phyloP scores from a whole-genome alignment of 2,888 invertebrate genomes.

The Ellobium chinense region DNA sequence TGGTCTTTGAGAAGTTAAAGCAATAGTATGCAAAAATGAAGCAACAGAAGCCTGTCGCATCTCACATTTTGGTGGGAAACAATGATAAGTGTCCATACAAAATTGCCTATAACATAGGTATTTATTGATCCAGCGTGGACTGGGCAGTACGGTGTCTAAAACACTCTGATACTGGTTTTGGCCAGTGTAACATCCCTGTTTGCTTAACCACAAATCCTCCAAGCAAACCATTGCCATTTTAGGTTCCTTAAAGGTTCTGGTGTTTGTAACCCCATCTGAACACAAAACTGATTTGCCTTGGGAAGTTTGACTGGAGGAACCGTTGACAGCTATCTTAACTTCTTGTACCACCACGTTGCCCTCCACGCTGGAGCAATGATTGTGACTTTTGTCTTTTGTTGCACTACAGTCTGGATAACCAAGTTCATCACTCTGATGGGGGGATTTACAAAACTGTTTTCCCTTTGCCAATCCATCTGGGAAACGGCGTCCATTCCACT shows the following conservation, averaged over 20 bases:
- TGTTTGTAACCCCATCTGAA: neutral
- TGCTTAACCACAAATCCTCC: neutral
- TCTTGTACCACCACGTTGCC: constrained; percentile 9
- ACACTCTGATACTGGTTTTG: neutral
- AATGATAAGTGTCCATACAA: neutral
- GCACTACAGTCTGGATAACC: neutral
- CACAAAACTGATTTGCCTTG: neutral
- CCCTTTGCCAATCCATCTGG: constrained; percentile 3
- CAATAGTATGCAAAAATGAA: neutral
- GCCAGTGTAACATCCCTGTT: neutral
- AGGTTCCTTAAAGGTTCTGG: neutral
- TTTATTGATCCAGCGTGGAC: neutral
- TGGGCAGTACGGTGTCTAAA: neutral
- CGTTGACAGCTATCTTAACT: neutral
- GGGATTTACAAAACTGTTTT: constrained; percentile 27
- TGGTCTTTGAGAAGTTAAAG: neutral
- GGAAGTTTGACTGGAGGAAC: constrained; percentile 15
- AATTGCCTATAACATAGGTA: neutral
- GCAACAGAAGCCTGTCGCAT: neutral
- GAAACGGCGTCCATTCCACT: constrained; percentile 11
- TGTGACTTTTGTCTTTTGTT: constrained; percentile 17
- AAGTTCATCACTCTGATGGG: neutral
- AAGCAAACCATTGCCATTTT: neutral
- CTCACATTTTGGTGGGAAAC: neutral
- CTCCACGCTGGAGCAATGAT: constrained; percentile 23